Evolutionary conservation across 2,113 vertebrate species (phyloP), one percentile per base, ranked within the genome.

Genomic region (Mesitornis unicolor): DNA sequence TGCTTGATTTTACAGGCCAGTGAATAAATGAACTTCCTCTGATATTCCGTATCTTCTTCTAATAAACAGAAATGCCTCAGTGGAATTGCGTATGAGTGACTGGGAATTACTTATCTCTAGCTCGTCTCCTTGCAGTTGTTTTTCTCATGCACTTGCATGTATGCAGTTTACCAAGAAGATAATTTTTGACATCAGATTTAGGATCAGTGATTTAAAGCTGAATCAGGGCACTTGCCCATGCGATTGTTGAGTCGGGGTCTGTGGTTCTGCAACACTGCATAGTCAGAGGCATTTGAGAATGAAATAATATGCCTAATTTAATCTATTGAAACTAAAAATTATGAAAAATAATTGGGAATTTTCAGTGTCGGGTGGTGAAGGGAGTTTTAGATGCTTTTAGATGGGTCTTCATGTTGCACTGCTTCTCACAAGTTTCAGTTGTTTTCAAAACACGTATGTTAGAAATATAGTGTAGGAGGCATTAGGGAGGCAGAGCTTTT

Each of bases 1-100:
- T 75, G 74, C 84, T 94, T 81, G 96, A 92, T 96, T 95, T 96
- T 92, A 94, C 90, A 93, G 84, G 79, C 87, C 91, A 82, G 57
- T 50, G 87, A 94, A 95, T 95, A 93, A 91, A 97, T 86, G 50
- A 85, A 82, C 84, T 94, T 95, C 88, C 89, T 93, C 36, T 64
- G 67, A 90, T 90, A 91, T 91, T 95, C 77, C 14, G 1, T 90
- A 92, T 86, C 91, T 84, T 84, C 78, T 92, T 51, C 70, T 93
- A 97, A 94, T 95, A 92, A 92, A 96, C 82, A 95, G 84, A 95
- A 96, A 93, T 14, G 69, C 60, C 2, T n/a, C 57, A 40, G 59
- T 51, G 69, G 65, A 79, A 82, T 93, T 85, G 56, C 0, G 1
- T 43, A 47, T 0, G 26, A 83, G 84, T 84, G 84, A 87, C 89